Conservation (phyloP, 64 coral and sea anemone species). For the Cladopsammia gracilis region DNA sequence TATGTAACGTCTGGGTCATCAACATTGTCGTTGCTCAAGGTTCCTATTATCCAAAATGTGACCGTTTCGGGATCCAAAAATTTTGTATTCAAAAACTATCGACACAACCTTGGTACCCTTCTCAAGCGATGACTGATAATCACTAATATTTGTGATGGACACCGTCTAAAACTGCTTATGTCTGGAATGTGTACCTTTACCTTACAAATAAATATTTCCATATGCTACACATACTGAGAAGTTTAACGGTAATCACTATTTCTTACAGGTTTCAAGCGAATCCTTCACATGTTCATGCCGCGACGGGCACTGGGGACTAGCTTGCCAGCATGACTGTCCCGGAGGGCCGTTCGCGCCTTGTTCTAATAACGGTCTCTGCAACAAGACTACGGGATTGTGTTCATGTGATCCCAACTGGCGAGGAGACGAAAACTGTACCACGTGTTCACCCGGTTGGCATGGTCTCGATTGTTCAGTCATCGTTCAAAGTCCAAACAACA, state of each 20-base stretch:
- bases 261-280: slow-evolving; percentile 51
- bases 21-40: no score
- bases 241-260: background rate
- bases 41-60: no score
- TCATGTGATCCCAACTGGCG: slow-evolving; percentile 82
- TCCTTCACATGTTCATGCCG: slow-evolving; percentile 76
- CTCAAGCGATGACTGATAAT: no score
- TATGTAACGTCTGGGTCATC: no score
- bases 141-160: no score
- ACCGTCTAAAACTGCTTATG: no score
- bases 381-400: slow-evolving; percentile 84
- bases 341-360: slow-evolving; percentile 77
- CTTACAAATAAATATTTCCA: no score
- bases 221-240: background rate
- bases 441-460: slow-evolving; percentile 72
- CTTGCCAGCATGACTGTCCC: slow-evolving; percentile 84
- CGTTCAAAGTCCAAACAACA: slow-evolving; percentile 68
- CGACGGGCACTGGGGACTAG: slow-evolving; percentile 84
- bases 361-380: slow-evolving; percentile 75
- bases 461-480: slow-evolving; percentile 83
- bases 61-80: no score
- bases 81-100: no score
- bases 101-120: no score
- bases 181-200: background rate
- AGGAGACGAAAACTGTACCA: slow-evolving; percentile 52